These are phyloP conservation scores for Stichodactyla mertensii DNA, from an alignment of 64 coral and sea anemone species.

Conservation along the genomic window DNA sequence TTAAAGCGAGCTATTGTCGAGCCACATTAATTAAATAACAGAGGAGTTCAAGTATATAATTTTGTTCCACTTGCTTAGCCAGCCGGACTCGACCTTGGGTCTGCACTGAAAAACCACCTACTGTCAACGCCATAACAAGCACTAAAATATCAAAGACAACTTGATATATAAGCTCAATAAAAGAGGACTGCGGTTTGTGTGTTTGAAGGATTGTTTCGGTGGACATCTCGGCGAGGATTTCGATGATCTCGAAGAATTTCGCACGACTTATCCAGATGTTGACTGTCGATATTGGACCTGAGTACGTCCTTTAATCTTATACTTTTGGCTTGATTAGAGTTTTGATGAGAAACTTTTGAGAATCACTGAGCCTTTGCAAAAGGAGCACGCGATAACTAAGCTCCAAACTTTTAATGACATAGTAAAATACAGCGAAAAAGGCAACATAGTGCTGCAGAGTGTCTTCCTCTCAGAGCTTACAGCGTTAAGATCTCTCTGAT, in stretches of 20 bases:
- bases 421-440: neutral
- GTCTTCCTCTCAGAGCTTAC: neutral
- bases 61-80: neutral
- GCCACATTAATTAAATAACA: neutral
- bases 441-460: neutral
- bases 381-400: neutral
- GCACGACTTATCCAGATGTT: neutral
- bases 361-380: neutral
- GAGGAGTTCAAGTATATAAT: neutral
- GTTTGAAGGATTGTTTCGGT: neutral
- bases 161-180: neutral
- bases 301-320: neutral
- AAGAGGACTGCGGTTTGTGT: neutral
- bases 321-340: constrained; percentile 2
- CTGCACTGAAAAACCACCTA: neutral
- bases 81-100: neutral
- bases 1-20: neutral
- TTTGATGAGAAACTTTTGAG: neutral
- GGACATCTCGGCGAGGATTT: neutral
- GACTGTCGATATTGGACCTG: neutral
- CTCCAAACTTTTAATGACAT: neutral
- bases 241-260: neutral
- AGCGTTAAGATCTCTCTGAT: neutral
- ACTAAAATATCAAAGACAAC: no score
- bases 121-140: no score